A percentile compares a stretch with the other conserved stretches of the same genome.
Evolutionary conservation across 1,140 invertebrate species (phyloP).

Genomic region (Camponotus floridanus): DNA sequence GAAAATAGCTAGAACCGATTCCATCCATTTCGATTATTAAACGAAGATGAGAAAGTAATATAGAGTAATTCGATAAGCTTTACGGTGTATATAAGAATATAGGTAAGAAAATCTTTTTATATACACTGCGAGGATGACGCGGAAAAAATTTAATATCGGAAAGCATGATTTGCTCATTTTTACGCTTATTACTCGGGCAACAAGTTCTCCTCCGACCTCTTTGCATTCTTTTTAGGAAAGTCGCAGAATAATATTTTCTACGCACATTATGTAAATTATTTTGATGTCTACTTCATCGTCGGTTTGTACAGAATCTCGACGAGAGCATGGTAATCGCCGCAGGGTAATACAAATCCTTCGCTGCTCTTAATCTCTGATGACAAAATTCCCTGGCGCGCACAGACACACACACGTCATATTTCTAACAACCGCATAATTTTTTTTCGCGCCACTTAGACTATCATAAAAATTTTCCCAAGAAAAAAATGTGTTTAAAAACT

Average conservation of each 20-base stretch:
- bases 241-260: constrained; percentile 38
- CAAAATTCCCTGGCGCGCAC: neutral
- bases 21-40: neutral
- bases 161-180: constrained; percentile 43
- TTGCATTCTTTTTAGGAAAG: neutral
- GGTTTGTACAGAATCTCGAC: constrained; percentile 44
- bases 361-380: constrained; percentile 44
- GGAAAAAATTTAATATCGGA: constrained; percentile 25
- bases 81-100: neutral
- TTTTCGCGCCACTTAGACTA: neutral
- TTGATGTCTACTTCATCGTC: constrained; percentile 56
- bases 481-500: neutral
- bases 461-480: neutral
- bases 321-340: constrained; percentile 52
- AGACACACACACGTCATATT: neutral
- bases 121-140: neutral
- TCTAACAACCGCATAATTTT: neutral
- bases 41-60: neutral
- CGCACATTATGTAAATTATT: constrained; percentile 53
- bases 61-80: constrained; percentile 18
- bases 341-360: constrained; percentile 50
- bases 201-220: neutral
- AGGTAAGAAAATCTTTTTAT: constrained; percentile 2
- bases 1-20: neutral
- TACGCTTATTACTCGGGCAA: constrained; percentile 19